These are phyloP conservation scores for Heliconius erato DNA, from an alignment of 2,888 invertebrate species.

Conservation along the genomic window DNA sequence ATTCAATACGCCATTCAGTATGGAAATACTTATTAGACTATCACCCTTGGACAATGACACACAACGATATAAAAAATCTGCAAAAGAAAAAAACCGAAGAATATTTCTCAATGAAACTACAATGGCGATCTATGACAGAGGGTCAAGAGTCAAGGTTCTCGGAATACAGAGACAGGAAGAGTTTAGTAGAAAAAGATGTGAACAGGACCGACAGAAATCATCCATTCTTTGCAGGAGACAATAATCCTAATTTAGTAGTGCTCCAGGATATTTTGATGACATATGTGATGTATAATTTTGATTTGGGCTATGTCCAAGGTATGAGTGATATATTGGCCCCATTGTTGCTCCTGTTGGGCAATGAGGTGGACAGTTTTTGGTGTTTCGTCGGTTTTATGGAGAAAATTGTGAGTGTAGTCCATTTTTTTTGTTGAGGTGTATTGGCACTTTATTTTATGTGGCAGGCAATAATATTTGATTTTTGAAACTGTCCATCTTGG, in stretches of 20 bases:
- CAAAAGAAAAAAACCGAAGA: constrained; percentile 92
- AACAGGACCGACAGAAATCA: constrained; percentile 97
- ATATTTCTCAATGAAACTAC: constrained; percentile 97
- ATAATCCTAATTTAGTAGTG: constrained; percentile 94
- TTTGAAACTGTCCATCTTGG: too few relatives aligned
- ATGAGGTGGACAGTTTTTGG: constrained; percentile 99
- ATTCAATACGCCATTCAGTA: constrained; percentile 91
- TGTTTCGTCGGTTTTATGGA: constrained; percentile 99
- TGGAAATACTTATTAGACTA: constrained; percentile 98
- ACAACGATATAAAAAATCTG: constrained; percentile 88
- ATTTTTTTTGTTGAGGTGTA: not conserved
- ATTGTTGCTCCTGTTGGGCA: constrained; percentile 93
- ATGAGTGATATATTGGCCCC: constrained; percentile 99
- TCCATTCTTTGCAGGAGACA: constrained; percentile 96
- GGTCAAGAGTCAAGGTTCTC: constrained; percentile 95
- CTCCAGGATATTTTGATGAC: constrained; percentile 98
- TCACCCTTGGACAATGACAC: constrained; percentile 93
- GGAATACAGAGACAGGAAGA: constrained; percentile 95
- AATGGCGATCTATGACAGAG: constrained; percentile 96
- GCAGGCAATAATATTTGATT: too few relatives aligned
- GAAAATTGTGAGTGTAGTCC: constrained; percentile 89
- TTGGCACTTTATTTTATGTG: too few relatives aligned
- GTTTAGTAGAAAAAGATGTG: constrained; percentile 98
- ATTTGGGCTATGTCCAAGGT: constrained; percentile 97
- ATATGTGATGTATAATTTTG: constrained; percentile 99